Conservation (phyloP, 2,888 invertebrate species). For the Barypeithes pellucidus region DNA sequence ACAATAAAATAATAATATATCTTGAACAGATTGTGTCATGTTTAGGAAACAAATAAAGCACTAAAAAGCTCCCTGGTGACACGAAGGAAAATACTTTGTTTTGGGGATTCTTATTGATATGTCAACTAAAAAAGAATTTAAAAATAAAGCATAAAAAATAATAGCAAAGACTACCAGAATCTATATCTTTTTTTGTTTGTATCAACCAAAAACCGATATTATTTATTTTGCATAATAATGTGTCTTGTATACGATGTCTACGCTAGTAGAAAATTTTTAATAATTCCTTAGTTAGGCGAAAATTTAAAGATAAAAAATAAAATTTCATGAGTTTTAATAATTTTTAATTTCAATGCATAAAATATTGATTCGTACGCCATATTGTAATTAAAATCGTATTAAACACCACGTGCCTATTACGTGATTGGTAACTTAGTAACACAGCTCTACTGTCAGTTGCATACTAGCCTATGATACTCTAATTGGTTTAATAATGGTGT, state of each 20-base stretch:
- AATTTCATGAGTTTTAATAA: no score
- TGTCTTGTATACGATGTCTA: no score
- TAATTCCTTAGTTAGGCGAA: no score
- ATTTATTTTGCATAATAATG: no score
- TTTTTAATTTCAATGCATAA: background rate
- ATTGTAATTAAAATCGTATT: conserved; percentile 4
- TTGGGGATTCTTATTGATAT: conserved; percentile 9
- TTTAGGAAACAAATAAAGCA: conserved; percentile 6
- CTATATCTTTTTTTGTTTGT: no score
- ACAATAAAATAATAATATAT: conserved; percentile 17
- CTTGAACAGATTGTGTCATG: conserved; percentile 20
- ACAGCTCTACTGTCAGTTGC: conserved; percentile 1
- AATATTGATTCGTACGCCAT: background rate
- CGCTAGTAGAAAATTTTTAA: no score
- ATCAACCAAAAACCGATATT: no score
- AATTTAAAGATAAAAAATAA: no score
- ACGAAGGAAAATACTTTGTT: conserved; percentile 13
- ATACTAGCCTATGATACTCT: background rate
- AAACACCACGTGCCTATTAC: background rate
- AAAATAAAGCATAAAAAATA: conserved; percentile 5
- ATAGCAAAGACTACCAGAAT: no score
- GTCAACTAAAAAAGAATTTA: conserved; percentile 2
- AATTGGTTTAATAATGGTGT: background rate
- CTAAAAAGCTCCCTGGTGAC: conserved; percentile 3
- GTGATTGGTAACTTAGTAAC: conserved; percentile 1